A percentile compares a stretch with the other conserved stretches of the same genome.
Evolutionary conservation across 2,797 vertebrate genomes (phyloP).

Genomic region (Acanthis flammea): DNA sequence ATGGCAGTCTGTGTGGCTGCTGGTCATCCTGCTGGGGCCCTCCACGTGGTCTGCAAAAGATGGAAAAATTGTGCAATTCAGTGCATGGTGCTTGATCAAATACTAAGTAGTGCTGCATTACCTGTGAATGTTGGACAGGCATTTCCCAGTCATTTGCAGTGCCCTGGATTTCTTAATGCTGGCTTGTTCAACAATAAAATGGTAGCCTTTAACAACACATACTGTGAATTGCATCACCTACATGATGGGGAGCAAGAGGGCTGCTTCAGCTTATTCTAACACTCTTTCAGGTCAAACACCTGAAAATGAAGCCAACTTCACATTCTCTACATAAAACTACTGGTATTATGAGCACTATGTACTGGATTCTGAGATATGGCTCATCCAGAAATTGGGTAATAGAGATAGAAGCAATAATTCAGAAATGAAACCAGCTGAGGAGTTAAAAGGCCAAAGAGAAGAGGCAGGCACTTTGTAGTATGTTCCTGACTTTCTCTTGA

Average conservation of each 20-base stretch:
- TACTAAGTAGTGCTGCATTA: not conserved
- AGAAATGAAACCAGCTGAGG: not conserved
- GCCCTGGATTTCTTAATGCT: not conserved
- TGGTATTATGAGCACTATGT: not conserved
- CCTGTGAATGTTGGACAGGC: not conserved
- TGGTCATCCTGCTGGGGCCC: conserved; percentile 77
- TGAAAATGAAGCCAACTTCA: not conserved
- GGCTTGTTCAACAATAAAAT: not conserved
- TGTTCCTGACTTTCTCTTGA: not conserved
- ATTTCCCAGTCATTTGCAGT: not conserved
- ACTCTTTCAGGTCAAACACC: not conserved
- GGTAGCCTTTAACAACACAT: not conserved
- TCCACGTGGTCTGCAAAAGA: conserved; percentile 34
- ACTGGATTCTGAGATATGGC: not conserved
- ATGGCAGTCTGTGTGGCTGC: conserved; percentile 83
- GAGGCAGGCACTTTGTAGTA: not conserved
- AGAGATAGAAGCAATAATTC: not conserved
- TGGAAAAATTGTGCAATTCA: not conserved
- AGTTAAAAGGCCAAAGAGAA: not conserved
- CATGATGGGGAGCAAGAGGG: not conserved
- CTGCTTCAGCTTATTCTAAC: not conserved
- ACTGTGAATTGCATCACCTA: not conserved
- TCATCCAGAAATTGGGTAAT: not conserved
- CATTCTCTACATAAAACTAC: rapidly evolving
- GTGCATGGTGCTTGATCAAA: not conserved